phyloP scores from a whole-genome alignment of 1,140 invertebrate genomes.

The Macrosteles quadrilineatus region DNA sequence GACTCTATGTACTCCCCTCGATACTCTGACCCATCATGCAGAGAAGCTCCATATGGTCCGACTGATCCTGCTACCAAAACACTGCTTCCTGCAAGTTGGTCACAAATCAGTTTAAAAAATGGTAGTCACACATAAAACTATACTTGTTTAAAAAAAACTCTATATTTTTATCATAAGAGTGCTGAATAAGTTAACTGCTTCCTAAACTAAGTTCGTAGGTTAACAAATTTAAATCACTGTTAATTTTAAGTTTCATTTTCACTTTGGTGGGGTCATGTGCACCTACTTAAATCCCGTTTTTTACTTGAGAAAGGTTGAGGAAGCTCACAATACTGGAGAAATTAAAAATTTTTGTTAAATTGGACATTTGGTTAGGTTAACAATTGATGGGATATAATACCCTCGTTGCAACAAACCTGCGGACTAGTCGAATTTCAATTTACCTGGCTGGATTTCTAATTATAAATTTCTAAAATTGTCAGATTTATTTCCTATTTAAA shows the following conservation, averaged over 20 bases:
- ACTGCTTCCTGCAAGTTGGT: not conserved
- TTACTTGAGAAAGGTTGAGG: no score
- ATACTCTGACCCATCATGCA: constrained; percentile 90
- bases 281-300: no score
- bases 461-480: no score
- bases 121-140: not conserved
- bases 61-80: constrained; percentile 78
- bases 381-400: no score
- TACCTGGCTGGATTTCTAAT: no score
- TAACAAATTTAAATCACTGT: not conserved
- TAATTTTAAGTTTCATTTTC: not conserved
- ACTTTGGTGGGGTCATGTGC: no score
- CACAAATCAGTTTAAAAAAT: not conserved
- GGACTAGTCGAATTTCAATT: no score
- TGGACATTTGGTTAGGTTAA: no score
- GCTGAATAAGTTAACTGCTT: not conserved
- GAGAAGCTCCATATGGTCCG: constrained; percentile 85
- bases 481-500: no score
- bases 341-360: no score
- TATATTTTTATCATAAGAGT: not conserved
- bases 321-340: no score
- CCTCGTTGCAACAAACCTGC: no score
- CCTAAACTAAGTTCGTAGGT: not conserved
- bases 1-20: constrained; percentile 75
- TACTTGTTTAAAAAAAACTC: not conserved